Conservation (phyloP, 1,140 invertebrate genomes). For the Lepidurus apus region DNA sequence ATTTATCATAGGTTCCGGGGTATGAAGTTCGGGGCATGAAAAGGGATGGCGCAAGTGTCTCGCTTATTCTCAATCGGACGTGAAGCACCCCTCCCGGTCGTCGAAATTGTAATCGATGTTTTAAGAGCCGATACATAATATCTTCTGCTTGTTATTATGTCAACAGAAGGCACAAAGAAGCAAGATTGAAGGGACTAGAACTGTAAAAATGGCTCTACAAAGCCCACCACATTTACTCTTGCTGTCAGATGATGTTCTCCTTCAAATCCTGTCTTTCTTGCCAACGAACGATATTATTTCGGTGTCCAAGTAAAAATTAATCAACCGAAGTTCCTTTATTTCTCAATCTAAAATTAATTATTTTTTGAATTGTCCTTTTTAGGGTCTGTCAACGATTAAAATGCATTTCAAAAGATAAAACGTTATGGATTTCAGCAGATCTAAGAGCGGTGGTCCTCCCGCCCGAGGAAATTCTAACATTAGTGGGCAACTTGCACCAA, state of each 20-base stretch:
- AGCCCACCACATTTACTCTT: conserved; percentile 28
- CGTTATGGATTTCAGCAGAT: conserved; percentile 51
- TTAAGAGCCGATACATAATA: too few relatives aligned
- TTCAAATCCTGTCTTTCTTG: conserved; percentile 32
- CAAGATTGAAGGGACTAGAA: too few relatives aligned
- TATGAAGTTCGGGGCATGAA: too few relatives aligned
- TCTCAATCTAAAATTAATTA: neutral
- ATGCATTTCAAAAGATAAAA: conserved; percentile 48
- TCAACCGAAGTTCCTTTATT: neutral
- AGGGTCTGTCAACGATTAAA: conserved; percentile 49
- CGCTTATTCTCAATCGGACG: too few relatives aligned
- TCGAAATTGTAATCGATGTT: too few relatives aligned
- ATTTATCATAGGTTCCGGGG: too few relatives aligned
- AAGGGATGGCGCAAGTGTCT: too few relatives aligned
- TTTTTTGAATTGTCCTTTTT: conserved; percentile 30
- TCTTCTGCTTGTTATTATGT: too few relatives aligned
- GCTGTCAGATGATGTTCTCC: conserved; percentile 31
- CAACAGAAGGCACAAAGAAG: too few relatives aligned
- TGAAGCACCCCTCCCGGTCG: too few relatives aligned
- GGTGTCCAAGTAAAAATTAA: conserved; percentile 23
- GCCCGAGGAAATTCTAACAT: conserved; percentile 46
- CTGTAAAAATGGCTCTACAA: conserved; percentile 27
- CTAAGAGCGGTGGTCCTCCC: conserved; percentile 45
- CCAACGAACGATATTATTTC: conserved; percentile 24
- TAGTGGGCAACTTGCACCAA: conserved; percentile 46